Conservation (phyloP, 2,888 invertebrate genomes). For the Drosophila nigritarsus region DNA sequence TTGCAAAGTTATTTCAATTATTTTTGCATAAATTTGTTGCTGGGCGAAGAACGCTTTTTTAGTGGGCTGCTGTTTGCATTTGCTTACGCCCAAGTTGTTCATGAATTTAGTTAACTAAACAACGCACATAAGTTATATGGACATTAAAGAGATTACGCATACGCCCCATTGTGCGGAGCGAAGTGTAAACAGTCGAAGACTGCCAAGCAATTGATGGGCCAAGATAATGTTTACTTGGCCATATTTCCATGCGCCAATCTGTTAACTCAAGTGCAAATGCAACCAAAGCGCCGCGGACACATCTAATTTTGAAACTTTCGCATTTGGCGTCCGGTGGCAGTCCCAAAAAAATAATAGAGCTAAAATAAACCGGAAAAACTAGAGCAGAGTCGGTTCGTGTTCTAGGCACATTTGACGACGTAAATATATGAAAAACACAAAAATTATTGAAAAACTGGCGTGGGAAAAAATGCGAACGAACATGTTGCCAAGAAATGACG, state of each 20-base stretch:
- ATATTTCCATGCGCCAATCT: slow-evolving; percentile 30
- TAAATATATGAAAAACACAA: slow-evolving; percentile 41
- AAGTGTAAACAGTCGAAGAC: slow-evolving; percentile 52
- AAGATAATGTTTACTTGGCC: slow-evolving; percentile 36
- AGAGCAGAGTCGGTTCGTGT: slow-evolving; percentile 64
- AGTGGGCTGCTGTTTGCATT: slow-evolving; percentile 31
- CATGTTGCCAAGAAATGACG: slow-evolving; percentile 71
- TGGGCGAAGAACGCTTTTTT: slow-evolving; percentile 41
- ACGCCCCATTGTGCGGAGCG: slow-evolving; percentile 52
- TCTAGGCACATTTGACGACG: slow-evolving; percentile 55
- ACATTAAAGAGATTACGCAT: slow-evolving; percentile 60
- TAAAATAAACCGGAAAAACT: slow-evolving; percentile 74
- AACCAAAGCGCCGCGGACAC: neutral
- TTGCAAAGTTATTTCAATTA: slow-evolving; percentile 70
- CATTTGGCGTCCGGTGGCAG: slow-evolving; percentile 35
- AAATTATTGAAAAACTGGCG: slow-evolving; percentile 52
- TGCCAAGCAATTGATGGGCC: slow-evolving; percentile 38
- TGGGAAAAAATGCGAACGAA: slow-evolving; percentile 68
- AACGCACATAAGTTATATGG: slow-evolving; percentile 48
- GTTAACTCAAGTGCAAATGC: slow-evolving; percentile 56
- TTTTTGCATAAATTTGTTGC: slow-evolving; percentile 56
- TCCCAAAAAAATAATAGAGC: slow-evolving; percentile 4
- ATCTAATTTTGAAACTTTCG: slow-evolving; percentile 44
- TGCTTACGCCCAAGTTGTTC: slow-evolving; percentile 61
- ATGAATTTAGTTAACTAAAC: slow-evolving; percentile 65